Evolutionary conservation across 2,113 vertebrate species (phyloP).

Genomic region (Xyliphius kryptos): DNA sequence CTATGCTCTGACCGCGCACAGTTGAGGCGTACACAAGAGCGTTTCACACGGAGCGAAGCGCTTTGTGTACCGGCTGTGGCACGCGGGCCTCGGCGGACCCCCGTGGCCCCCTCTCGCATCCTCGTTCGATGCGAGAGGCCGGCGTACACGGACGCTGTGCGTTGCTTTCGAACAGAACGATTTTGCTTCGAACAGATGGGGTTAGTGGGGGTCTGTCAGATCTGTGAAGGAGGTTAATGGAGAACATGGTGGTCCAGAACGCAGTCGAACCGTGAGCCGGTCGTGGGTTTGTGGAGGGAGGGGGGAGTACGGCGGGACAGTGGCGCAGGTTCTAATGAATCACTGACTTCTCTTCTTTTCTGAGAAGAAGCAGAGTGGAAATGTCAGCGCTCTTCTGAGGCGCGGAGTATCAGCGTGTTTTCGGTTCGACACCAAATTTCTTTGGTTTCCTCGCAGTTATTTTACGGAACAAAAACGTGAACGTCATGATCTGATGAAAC

Average conservation of each 20-base stretch:
- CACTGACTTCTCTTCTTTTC: constrained; percentile 3
- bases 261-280: constrained; percentile 49
- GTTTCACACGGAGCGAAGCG: constrained; percentile 41
- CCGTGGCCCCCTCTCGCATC: constrained; percentile 42
- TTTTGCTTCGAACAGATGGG: constrained; percentile 51
- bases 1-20: constrained; percentile 52
- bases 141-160: constrained; percentile 52
- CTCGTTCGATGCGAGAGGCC: constrained; percentile 35
- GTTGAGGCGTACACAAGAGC: constrained; percentile 65
- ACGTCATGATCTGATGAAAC: neutral
- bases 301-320: constrained; percentile 32
- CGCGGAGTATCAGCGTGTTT: no score
- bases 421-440: neutral
- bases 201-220: constrained; percentile 30
- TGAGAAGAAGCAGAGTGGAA: neutral
- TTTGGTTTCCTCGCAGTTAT: neutral
- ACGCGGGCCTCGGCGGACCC: constrained; percentile 39
- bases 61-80: constrained; percentile 55
- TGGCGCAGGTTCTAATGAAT: constrained; percentile 20
- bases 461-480: neutral
- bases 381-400: neutral
- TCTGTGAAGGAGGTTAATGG: constrained; percentile 46
- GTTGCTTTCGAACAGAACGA: constrained; percentile 60
- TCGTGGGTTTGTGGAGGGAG: constrained; percentile 42
- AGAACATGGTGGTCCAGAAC: constrained; percentile 29